Evolutionary conservation across 1,140 invertebrate species (phyloP), one percentile per base, ranked within the genome.

Genomic region (Drosophila novamexicana): DNA sequence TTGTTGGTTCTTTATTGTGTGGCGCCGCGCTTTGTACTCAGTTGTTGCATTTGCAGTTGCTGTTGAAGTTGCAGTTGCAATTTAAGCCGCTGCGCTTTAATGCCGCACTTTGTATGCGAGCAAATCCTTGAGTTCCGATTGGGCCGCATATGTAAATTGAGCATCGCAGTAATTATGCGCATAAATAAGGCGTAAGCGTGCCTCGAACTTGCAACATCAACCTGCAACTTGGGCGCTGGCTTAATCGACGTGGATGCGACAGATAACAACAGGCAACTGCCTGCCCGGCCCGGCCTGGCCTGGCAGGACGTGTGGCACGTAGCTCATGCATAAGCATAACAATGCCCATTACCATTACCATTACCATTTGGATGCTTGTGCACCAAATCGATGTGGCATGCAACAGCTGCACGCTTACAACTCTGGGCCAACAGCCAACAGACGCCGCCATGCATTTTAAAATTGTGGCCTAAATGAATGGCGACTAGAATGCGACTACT

Each of bases 291-390:
- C 3, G n/a, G 29, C 3, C 16, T 22, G 44, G 2, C 45, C 42
- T 45, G 40, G 34, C 12, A 6, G 49, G 6, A 18, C 54, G 39
- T 71, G 67, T 59, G 67, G 70, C 63, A 73, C 63, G 70, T 73
- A 39, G 54, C 83, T 88, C 84, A 88, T 89, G 83, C 84, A 88
- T 86, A 86, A 88, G 79, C 83, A 86, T 88, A 86, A 74, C 83
- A 73, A 74, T 77, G 62, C 40, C 71, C 59, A 74, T 76, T 65
- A 52, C 61, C 73, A 75, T 81, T 68, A 69, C 82, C 78, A 56
- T 68, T 77, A 50, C 47, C 16, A 59, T 59, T 45, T 29, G 12
- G 57, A 45, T 16, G 36, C 36, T n/a, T 47, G 22, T 29, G 40
- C 53, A 40, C 49, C 81, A 62, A 80, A 75, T 66, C 78, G 78